Evolutionary conservation across 2,888 invertebrate genomes (phyloP).

Genomic region (Melanchra persicariae): DNA sequence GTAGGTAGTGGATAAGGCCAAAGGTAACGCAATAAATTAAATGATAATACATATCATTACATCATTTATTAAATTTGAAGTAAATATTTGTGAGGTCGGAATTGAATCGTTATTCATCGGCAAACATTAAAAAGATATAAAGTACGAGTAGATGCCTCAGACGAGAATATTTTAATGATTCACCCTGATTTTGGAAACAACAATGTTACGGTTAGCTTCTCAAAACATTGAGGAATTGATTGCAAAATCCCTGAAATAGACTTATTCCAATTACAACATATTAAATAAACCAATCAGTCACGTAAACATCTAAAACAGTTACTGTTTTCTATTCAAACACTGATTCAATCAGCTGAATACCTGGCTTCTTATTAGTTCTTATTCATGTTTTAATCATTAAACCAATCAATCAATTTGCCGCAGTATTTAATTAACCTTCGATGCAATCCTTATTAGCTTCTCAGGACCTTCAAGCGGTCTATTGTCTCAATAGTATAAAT

Average conservation of each 20-base stretch:
- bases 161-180: conserved; percentile 20
- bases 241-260: conserved; percentile 29
- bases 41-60: too few species aligned
- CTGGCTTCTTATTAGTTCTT: conserved; percentile 43
- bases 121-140: conserved; percentile 14
- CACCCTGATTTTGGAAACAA: conserved; percentile 8
- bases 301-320: conserved; percentile 31
- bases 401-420: conserved; percentile 55
- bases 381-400: conserved; percentile 54
- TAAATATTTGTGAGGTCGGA: background rate
- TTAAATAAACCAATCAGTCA: conserved; percentile 32
- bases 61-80: conserved; percentile 10
- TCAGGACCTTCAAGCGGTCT: conserved; percentile 53
- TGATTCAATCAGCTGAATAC: conserved; percentile 39
- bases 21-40: background rate
- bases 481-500: conserved; percentile 54
- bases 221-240: conserved; percentile 1
- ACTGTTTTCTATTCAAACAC: conserved; percentile 21
- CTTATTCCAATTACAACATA: conserved; percentile 17
- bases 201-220: conserved; percentile 2
- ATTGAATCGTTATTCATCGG: conserved; percentile 21
- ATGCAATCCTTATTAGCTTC: conserved; percentile 58
- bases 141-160: conserved; percentile 12
- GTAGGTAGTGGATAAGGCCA: background rate
- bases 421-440: conserved; percentile 62